Base-by-base conservation (phyloP, 2,797 vertebrate species). In the Onychomys arenicola region DNA sequence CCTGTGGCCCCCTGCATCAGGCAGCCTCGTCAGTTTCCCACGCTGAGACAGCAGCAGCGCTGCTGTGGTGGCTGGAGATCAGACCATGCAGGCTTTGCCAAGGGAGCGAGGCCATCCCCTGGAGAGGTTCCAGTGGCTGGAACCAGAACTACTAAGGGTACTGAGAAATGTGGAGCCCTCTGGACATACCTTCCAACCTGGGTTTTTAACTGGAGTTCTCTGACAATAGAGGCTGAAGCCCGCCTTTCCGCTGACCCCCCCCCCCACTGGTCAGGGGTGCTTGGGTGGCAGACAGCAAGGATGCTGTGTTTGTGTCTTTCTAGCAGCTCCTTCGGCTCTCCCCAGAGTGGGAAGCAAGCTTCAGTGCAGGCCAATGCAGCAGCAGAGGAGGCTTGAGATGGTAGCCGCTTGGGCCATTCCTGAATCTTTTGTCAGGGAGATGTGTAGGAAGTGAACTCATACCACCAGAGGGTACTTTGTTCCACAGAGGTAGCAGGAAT, bases 241-340 rank as follows among this genome's bases (percentile, higher is more conserved):
- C 32, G 52, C 32, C 32, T 88, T n/a, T 6, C 11, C 10, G 0
- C 61, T 23, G 4, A 29, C 25, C 34, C 40, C 27, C 37, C 9
- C 19, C 37, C n/a, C 9, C 19, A 23, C 34, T 43, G 25, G 4
- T 14, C 0, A 1, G 63, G 0, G 7, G 6, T 9, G 23, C 49
- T 57, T 8, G 49, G 59, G 61, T 34, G 59, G 23, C 46, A 88
- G 76, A 73, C 71, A 90, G 27, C 13, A 34, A 49, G 59, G 49
- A 0, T 0, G 0, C 57, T 46, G 16, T 43, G 9, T 34, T 21
- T 40, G 13, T 11, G 3, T 49, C 17, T 9, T 23, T 94, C 73
- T 25, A 90, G 27, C 16, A 23, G 59, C 55, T 59, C 8, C 23
- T 32, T 17, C 27, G 63, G 32, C n/a, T 8, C 13, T 67, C 16